phyloP scores from a whole-genome alignment of 2,797 vertebrate species.

The Rhinophrynus dorsalis region DNA sequence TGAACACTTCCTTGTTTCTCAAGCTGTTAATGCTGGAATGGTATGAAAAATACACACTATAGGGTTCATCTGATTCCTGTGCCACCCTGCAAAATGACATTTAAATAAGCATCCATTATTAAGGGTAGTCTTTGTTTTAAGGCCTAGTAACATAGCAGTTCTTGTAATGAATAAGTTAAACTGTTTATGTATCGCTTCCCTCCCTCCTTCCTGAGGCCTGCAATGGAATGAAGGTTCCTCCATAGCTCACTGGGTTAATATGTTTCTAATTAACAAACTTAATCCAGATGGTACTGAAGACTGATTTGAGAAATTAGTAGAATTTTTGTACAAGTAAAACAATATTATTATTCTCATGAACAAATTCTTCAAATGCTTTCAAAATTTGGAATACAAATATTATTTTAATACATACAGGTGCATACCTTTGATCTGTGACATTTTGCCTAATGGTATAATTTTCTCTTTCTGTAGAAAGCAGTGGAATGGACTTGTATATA shows the following conservation, averaged over 20 bases:
- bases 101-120: no score
- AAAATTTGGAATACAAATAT: slow-evolving; percentile 1
- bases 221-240: background rate
- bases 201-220: background rate
- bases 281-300: slow-evolving; percentile 10
- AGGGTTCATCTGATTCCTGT: no score
- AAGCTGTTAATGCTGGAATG: no score
- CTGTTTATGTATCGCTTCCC: background rate
- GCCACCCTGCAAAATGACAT: no score
- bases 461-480: background rate
- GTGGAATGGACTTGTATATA: no score
- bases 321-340: slow-evolving; percentile 9
- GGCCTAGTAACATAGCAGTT: no score
- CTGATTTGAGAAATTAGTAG: background rate
- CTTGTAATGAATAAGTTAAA: background rate
- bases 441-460: background rate
- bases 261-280: slow-evolving; percentile 28
- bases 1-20: no score
- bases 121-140: no score
- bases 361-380: slow-evolving; percentile 5
- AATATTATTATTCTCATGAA: slow-evolving; percentile 23
- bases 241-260: background rate
- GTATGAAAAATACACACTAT: no score
- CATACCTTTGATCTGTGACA: background rate
- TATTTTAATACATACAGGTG: slow-evolving; percentile 2